Evolutionary conservation across 2,888 invertebrate species (phyloP), one percentile per base, ranked within the genome.

Genomic region (Busseola fusca): DNA sequence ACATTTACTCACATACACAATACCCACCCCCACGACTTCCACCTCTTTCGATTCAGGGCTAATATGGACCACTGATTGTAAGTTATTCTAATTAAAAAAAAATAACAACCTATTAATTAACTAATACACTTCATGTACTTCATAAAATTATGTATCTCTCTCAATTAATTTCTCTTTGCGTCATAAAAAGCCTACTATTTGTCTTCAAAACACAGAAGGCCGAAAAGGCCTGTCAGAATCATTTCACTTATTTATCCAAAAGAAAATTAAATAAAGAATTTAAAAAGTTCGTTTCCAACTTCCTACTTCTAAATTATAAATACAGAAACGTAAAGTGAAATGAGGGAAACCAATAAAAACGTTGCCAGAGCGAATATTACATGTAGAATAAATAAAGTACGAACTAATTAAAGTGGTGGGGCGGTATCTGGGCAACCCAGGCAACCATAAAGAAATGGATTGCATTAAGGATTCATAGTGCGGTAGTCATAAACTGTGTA

Each of bases 341-440:
- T 66, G 59, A 64, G 60, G 27, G 48, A 78, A 62, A 52, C 72
- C 75, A 69, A 73, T 75, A 84, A 82, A 81, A 74, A 77, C 62
- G 63, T 81, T 68, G 68, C 71, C 64, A 59, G 60, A 30, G 57
- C 57, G 52, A 83, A 84, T 69, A 73, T 80, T 67, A 67, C 76
- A 65, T 74, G 70, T 71, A 64, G 67, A 74, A 77, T 69, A n/a
- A n/a, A n/a, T 80, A 80, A 83, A 85, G 80, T 67, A 81, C 65
- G 58, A 66, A 75, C 69, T 86, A 86, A 86, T 86, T 83, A 80
- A 82, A 76, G 74, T 79, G 63, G 69, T 69, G 68, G 67, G 58
- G 57, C 50, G 50, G 40, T 62, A 70, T 40, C 72, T n/a, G 37
- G 58, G 67, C 34, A 56, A 42, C 40, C 63, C 69, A 52, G 60